These are phyloP conservation scores for Podiceps cristatus DNA, from an alignment of 2,113 vertebrate species.

Conservation along the genomic window DNA sequence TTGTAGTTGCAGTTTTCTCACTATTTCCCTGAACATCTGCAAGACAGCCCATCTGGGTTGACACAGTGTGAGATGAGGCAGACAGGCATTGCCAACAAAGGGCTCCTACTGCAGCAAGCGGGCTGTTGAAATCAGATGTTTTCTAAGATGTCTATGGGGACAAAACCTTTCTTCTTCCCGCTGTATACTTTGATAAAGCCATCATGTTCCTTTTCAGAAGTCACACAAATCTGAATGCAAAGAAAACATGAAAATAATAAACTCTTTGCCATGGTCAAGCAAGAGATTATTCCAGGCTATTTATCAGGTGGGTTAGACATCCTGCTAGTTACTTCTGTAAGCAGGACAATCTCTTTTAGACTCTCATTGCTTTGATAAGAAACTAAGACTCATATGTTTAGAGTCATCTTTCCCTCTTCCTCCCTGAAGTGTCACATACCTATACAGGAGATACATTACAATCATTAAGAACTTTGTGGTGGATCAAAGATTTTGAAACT, in stretches of 20 bases:
- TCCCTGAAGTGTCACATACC: neutral
- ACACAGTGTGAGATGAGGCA: conserved; percentile 74
- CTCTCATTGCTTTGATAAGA: neutral
- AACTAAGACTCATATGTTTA: neutral
- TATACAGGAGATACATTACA: neutral
- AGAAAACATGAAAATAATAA: conserved; percentile 6
- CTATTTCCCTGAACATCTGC: conserved; percentile 65
- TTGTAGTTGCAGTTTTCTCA: conserved; percentile 44
- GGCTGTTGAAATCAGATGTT: conserved; percentile 84
- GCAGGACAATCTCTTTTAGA: neutral
- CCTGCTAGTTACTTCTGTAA: neutral
- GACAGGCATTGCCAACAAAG: conserved; percentile 50
- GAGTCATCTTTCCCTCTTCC: neutral
- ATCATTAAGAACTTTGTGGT: neutral
- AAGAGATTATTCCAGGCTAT: neutral
- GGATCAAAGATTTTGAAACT: neutral
- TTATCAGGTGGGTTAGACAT: neutral
- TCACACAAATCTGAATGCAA: conserved; percentile 89
- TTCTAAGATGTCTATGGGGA: conserved; percentile 90
- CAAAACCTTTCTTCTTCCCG: conserved; percentile 93
- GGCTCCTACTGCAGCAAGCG: conserved; percentile 40
- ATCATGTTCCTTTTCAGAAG: conserved; percentile 85
- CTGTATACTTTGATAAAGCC: conserved; percentile 93
- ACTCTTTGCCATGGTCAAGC: neutral
- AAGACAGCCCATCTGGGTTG: conserved; percentile 66